Conservation (phyloP, 2,888 invertebrate genomes). For the Xiphydria camelus region DNA sequence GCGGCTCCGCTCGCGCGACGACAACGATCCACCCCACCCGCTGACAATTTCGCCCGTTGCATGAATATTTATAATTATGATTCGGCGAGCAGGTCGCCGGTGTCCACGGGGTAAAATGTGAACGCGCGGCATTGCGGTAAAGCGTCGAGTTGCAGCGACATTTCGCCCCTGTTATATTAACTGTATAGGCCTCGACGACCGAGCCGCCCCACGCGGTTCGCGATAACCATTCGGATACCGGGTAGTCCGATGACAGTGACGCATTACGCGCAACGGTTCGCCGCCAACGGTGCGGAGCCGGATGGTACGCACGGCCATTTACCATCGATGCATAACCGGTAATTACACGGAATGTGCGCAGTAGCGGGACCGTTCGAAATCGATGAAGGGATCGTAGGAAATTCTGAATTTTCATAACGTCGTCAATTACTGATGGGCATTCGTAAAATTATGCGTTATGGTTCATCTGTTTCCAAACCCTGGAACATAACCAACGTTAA, state of each 20-base stretch:
- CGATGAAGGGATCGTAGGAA: too few species aligned
- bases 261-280: constrained; percentile 47
- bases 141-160: constrained; percentile 30
- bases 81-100: background rate
- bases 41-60: background rate
- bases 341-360: constrained; percentile 43
- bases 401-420: too few species aligned
- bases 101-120: constrained; percentile 20
- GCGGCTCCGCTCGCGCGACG: background rate
- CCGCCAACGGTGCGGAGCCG: constrained; percentile 31
- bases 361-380: too few species aligned
- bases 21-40: background rate
- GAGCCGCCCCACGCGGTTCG: constrained; percentile 15
- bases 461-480: too few species aligned
- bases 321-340: constrained; percentile 48
- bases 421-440: too few species aligned
- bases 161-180: constrained; percentile 30
- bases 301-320: constrained; percentile 31
- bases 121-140: constrained; percentile 30
- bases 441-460: too few species aligned
- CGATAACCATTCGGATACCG: constrained; percentile 48
- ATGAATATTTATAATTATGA: constrained; percentile 1
- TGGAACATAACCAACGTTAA: too few species aligned
- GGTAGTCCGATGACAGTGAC: constrained; percentile 53
- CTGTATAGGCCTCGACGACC: constrained; percentile 16